Evolutionary conservation across 2,797 vertebrate genomes (phyloP), one percentile per base, ranked within the genome.

Genomic region (Propithecus deckenii): DNA sequence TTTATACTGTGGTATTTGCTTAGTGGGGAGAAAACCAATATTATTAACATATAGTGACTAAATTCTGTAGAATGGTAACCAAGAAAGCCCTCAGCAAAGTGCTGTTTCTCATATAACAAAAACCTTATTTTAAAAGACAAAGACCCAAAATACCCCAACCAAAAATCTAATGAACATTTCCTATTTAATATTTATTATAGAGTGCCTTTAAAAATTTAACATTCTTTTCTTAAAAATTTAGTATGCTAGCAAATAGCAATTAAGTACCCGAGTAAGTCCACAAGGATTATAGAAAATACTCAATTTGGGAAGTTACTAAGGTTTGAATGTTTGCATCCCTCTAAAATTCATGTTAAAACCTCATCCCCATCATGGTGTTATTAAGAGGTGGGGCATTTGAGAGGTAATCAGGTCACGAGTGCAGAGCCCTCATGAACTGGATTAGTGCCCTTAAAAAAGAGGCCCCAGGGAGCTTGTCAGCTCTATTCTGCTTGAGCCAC

Each of bases 61-160:
- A 89, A 72, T 43, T 84, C 80, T 74, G 13, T 71, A 92, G 71
- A 91, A 86, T 22, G 43, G 61, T 41, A 92, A 91, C 38, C 43
- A 78, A 67, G 46, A 84, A 93, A 90, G 71, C 32, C 23, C 46
- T 80, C 50, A 65, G 41, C 79, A 79, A 85, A 87, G 52, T 61
- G 18, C 18, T 79, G 11, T 59, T 88, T 90, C 50, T 92, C 57
- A 94, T 20, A 23, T 80, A 92, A 92, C 6, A 48, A 89, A 89
- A 89, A 89, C 4, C 12, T 61, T 69, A 76, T 61, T 92, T 69
- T 94, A 80, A 95, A 93, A 96, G 61, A 84, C 14, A 38, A 69
- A 91, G 30, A 91, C 11, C 20, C 23, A 48, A 86, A 78, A 91
- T 55, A 79, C 20, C 7, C 17, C n/a, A n/a, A 52, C 41, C 23